A percentile compares a stretch with the other conserved stretches of the same genome.
Conservation (phyloP, 2,797 vertebrate genomes). For the Salarias fasciatus region DNA sequence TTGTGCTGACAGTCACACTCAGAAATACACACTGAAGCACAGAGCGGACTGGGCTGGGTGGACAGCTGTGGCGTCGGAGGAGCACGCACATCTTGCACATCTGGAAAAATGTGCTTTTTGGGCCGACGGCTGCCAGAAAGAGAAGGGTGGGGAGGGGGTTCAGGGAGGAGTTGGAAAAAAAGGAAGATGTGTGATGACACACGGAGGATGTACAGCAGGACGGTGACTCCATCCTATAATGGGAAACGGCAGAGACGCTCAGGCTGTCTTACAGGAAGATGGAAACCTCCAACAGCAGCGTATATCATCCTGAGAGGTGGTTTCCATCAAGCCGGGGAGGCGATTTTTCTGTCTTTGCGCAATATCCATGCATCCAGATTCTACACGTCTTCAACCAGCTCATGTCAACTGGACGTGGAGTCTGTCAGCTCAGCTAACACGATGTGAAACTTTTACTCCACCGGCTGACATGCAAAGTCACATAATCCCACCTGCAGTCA, state of each 20-base stretch:
- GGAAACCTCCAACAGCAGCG: too few relatives aligned
- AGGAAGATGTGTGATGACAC: conserved; percentile 17
- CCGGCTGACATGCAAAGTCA: too few relatives aligned
- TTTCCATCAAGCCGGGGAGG: too few relatives aligned
- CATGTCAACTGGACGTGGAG: too few relatives aligned
- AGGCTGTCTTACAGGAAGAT: neutral
- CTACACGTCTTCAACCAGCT: too few relatives aligned
- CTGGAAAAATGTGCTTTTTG: conserved; percentile 75
- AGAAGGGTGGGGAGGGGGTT: conserved; percentile 16
- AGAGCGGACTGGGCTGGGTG: conserved; percentile 37
- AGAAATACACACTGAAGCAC: conserved; percentile 26
- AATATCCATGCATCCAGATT: too few relatives aligned
- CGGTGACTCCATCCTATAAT: neutral
- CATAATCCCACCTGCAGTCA: too few relatives aligned
- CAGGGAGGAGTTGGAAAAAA: conserved; percentile 31
- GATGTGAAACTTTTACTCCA: too few relatives aligned
- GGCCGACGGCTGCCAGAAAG: conserved; percentile 59
- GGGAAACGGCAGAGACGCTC: conserved; percentile 2
- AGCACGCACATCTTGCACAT: conserved; percentile 56
- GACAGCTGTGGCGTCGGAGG: conserved; percentile 68
- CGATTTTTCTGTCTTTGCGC: too few relatives aligned
- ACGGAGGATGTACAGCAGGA: conserved; percentile 24
- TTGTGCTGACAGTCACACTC: conserved; percentile 34
- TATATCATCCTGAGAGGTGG: too few relatives aligned
- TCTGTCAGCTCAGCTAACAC: too few relatives aligned